Evolutionary conservation across 2,797 vertebrate genomes (phyloP).

Genomic region (Propithecus perrieri): DNA sequence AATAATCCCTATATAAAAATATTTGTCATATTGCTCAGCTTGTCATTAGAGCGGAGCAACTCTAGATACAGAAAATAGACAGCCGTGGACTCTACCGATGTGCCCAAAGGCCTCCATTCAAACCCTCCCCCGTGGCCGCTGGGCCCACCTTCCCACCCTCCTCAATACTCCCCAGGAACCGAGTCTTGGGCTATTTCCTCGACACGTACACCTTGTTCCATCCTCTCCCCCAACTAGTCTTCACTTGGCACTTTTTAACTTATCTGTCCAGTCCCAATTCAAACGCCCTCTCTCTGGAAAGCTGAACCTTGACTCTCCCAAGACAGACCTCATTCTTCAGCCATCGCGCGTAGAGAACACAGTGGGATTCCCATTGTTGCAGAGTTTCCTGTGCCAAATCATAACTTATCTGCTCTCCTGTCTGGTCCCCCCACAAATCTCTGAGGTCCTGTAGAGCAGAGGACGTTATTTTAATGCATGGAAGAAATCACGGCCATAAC

Average conservation of each 20-base stretch:
- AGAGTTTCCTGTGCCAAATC: neutral
- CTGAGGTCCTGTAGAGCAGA: neutral
- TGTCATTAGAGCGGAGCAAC: neutral
- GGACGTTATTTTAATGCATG: fast-evolving
- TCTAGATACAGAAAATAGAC: neutral
- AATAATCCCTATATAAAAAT: neutral
- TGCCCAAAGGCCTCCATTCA: neutral
- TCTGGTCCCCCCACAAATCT: neutral
- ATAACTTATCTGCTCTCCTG: neutral
- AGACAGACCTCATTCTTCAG: neutral
- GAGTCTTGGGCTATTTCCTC: neutral
- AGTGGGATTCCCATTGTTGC: fast-evolving
- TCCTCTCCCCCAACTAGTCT: neutral
- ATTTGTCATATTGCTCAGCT: neutral
- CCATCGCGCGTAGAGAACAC: fast-evolving
- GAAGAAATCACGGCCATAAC: neutral
- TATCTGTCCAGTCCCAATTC: neutral
- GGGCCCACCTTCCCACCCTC: fast-evolving
- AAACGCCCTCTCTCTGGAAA: neutral
- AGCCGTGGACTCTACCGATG: fast-evolving
- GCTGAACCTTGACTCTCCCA: neutral
- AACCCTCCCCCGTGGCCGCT: neutral
- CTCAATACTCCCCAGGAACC: neutral
- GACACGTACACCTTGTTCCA: neutral
- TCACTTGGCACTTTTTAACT: neutral